Conservation (phyloP, 2,113 vertebrate species). For the Lutjanus erythropterus region DNA sequence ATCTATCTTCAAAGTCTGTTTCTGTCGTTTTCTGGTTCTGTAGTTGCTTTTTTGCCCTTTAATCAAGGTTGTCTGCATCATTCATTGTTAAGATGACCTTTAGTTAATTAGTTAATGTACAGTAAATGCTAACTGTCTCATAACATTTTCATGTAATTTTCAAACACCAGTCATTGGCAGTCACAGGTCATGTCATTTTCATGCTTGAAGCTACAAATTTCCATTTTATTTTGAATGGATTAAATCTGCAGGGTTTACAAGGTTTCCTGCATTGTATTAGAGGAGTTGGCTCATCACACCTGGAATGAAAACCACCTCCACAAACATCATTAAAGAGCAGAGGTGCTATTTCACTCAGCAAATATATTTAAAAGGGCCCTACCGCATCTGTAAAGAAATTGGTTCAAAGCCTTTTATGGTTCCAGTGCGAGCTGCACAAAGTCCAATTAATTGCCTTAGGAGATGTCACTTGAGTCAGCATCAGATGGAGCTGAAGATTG, state of each 20-base stretch:
- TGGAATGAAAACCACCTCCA: background rate
- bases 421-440: background rate
- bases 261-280: background rate
- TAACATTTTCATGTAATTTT: slow-evolving; percentile 35
- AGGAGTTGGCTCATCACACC: too few species aligned
- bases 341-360: background rate
- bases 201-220: slow-evolving; percentile 22
- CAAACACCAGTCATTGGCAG: slow-evolving; percentile 8
- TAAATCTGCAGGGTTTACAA: background rate
- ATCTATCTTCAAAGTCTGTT: slow-evolving; percentile 22
- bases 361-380: background rate
- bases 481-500: background rate
- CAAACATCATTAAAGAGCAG: background rate
- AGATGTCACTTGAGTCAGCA: background rate
- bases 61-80: slow-evolving; percentile 1
- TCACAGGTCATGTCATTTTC: slow-evolving; percentile 9
- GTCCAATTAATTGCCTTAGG: background rate
- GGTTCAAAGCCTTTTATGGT: background rate
- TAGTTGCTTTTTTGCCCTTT: slow-evolving; percentile 31
- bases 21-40: background rate
- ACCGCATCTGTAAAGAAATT: background rate
- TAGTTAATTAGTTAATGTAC: slow-evolving; percentile 26
- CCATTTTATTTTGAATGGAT: slow-evolving; percentile 24
- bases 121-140: slow-evolving; percentile 20
- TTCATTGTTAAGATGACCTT: slow-evolving; percentile 36